phyloP scores from a whole-genome alignment of 1,140 invertebrate genomes.

The Tribolium madens region DNA sequence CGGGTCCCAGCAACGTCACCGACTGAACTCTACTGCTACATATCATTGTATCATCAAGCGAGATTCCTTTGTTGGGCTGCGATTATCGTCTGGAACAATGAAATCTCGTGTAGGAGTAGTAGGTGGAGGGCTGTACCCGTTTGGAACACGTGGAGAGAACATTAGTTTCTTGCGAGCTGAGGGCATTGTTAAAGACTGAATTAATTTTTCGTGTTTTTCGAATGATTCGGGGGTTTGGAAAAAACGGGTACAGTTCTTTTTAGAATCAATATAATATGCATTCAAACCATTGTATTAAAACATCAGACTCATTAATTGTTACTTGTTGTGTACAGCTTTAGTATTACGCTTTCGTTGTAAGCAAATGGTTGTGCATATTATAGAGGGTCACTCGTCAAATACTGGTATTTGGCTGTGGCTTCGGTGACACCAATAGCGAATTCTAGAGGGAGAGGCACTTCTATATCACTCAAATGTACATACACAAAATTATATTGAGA shows the following conservation, averaged over 20 bases:
- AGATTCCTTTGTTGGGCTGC: constrained; percentile 23
- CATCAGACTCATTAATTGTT: constrained; percentile 56
- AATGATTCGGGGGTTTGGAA: no score
- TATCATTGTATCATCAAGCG: constrained; percentile 59
- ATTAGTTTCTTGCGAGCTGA: background rate
- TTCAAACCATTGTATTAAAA: constrained; percentile 62
- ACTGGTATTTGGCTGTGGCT: constrained; percentile 55
- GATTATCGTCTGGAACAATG: constrained; percentile 40
- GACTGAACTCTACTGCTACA: constrained; percentile 63
- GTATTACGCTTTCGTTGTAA: constrained; percentile 56
- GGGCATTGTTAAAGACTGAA: constrained; percentile 28
- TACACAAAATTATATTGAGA: constrained; percentile 60
- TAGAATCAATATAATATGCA: constrained; percentile 62
- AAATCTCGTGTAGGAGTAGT: constrained; percentile 54
- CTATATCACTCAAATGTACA: constrained; percentile 53
- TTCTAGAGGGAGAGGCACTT: constrained; percentile 63
- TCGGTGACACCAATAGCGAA: constrained; percentile 62
- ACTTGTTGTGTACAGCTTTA: constrained; percentile 64
- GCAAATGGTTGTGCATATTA: constrained; percentile 64
- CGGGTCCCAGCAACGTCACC: constrained; percentile 68
- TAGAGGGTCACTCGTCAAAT: constrained; percentile 58
- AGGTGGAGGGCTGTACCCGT: constrained; percentile 43
- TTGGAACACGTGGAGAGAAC: background rate
- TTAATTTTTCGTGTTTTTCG: constrained; percentile 31
- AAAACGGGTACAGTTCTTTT: constrained; percentile 12